Evolutionary conservation across 1,140 invertebrate genomes (phyloP).

Genomic region (Ceratitis capitata): DNA sequence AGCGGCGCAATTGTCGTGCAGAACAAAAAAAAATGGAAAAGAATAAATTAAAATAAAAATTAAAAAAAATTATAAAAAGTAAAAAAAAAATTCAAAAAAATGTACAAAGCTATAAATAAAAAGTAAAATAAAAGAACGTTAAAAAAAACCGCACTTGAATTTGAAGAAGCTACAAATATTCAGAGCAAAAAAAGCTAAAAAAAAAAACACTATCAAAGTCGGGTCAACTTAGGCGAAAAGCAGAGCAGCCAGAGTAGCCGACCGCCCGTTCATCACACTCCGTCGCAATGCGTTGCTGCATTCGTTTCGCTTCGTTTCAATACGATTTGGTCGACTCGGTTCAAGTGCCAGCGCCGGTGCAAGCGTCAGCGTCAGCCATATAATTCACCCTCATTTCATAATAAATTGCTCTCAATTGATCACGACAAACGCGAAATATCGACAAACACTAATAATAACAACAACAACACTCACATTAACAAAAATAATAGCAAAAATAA

Average conservation of each 20-base stretch:
- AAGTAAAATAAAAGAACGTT: neutral
- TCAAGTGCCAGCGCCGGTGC: neutral
- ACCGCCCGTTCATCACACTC: no score
- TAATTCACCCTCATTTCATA: conserved; percentile 67
- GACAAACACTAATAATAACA: neutral
- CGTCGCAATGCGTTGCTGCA: conserved; percentile 32
- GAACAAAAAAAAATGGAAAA: no score
- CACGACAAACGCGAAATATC: conserved; percentile 61
- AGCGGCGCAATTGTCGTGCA: conserved; percentile 13
- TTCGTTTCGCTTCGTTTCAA: no score
- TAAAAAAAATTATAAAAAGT: neutral
- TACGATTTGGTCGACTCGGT: neutral
- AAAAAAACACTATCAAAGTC: neutral
- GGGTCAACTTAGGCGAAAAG: conserved; percentile 43
- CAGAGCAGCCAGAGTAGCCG: conserved; percentile 42
- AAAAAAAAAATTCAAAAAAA: neutral
- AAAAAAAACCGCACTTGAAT: neutral
- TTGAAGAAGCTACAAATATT: neutral
- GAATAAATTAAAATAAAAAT: neutral
- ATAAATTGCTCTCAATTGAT: conserved; percentile 67
- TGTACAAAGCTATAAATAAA: neutral
- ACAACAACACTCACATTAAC: neutral
- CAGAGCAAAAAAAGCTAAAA: neutral
- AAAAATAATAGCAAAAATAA: neutral
- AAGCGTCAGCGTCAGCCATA: conserved; percentile 54